These are phyloP conservation scores for Etia nguti DNA, from an alignment of 2,113 vertebrate genomes.

Conservation along the genomic window DNA sequence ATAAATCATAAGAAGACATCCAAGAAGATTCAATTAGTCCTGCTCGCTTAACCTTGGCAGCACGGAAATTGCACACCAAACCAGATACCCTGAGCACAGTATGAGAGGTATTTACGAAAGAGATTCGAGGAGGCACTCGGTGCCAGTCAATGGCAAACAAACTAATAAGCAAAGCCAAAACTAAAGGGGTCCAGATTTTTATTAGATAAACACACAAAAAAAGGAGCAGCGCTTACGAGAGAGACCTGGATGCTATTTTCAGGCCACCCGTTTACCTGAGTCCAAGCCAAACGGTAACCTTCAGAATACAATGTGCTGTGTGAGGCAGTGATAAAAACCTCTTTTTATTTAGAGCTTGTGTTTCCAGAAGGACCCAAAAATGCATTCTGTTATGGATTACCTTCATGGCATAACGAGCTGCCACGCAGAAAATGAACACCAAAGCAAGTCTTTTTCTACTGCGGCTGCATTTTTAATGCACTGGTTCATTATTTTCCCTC, in stretches of 20 bases:
- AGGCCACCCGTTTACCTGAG: conserved; percentile 48
- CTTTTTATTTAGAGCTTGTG: conserved; percentile 45
- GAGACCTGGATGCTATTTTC: conserved; percentile 46
- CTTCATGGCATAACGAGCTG: conserved; percentile 10
- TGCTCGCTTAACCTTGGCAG: conserved; percentile 44
- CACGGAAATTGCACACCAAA: conserved; percentile 39
- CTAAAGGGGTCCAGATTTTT: conserved; percentile 30
- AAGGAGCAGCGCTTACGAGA: conserved; percentile 27
- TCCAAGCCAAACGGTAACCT: conserved; percentile 28
- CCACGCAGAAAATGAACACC: not conserved
- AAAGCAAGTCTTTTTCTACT: not conserved
- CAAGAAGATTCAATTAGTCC: conserved; percentile 54
- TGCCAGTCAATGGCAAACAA: conserved; percentile 42
- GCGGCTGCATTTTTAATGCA: not conserved
- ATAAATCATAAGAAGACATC: conserved; percentile 58
- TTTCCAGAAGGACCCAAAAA: conserved; percentile 15
- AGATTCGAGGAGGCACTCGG: conserved; percentile 18
- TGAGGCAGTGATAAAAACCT: conserved; percentile 54
- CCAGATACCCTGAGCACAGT: conserved; percentile 12
- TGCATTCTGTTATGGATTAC: conserved; percentile 35
- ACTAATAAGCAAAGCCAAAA: conserved; percentile 35
- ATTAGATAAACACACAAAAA: conserved; percentile 41
- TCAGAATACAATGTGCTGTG: conserved; percentile 39
- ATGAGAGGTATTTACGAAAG: conserved; percentile 31
- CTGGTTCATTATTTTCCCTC: conserved; percentile 9